Percentiles rank a stretch among this genome's conserved stretches.
Evolutionary conservation across 2,888 invertebrate genomes (phyloP).

Genomic region (Tetropium fuscum): DNA sequence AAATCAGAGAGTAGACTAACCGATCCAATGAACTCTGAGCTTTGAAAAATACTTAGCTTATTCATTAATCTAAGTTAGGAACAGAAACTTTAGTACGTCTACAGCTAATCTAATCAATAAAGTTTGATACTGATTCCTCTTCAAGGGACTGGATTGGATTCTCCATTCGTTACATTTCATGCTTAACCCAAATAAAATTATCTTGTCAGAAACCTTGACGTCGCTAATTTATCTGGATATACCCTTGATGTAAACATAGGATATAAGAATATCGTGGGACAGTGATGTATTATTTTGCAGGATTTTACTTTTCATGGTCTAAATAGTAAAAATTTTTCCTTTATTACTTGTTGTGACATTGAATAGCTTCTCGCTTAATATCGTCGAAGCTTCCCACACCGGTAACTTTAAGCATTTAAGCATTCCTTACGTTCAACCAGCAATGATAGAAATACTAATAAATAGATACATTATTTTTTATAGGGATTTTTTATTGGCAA

Average conservation of each 20-base stretch:
- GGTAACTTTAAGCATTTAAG: no score
- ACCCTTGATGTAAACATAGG: conserved; percentile 6
- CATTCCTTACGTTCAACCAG: no score
- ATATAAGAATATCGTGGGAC: not conserved
- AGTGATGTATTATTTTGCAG: conserved; percentile 8
- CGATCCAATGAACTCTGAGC: not conserved
- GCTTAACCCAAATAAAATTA: conserved; percentile 24
- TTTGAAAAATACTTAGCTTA: conserved; percentile 20
- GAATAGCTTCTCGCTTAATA: no score
- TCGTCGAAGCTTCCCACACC: no score
- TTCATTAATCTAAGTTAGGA: conserved; percentile 26
- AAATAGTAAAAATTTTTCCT: no score
- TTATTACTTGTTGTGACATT: no score
- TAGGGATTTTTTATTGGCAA: no score
- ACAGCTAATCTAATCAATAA: conserved; percentile 20
- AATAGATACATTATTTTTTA: no score
- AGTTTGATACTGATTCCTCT: conserved; percentile 17
- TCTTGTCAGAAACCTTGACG: conserved; percentile 23
- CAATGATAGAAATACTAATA: no score
- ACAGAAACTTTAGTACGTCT: conserved; percentile 16
- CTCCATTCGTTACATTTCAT: conserved; percentile 21
- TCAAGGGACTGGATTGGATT: not conserved
- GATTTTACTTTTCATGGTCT: not conserved
- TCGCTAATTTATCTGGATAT: conserved; percentile 18
- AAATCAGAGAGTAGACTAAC: conserved; percentile 4